These are phyloP conservation scores for Ornithoptera alexandrae DNA, from an alignment of 2,888 invertebrate species.

Conservation along the genomic window DNA sequence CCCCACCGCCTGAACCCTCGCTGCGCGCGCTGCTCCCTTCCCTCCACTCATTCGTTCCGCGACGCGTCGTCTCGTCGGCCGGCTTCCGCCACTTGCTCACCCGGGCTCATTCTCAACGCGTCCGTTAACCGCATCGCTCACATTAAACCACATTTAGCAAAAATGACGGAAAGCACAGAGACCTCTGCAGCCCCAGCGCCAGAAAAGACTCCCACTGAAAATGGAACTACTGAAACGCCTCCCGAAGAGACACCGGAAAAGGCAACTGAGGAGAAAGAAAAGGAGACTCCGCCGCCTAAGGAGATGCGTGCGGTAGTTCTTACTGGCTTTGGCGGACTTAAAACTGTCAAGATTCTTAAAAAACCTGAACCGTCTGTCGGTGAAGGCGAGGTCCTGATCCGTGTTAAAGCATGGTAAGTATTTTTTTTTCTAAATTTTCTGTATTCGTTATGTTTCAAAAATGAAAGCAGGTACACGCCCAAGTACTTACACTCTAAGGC, in stretches of 20 bases:
- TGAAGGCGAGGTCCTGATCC: conserved; percentile 89
- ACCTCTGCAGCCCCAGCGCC: conserved; percentile 76
- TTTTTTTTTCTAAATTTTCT: conserved; percentile 11
- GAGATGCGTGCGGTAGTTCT: conserved; percentile 92
- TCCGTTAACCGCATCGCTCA: conserved; percentile 60
- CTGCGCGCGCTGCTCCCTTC: conserved; percentile 70
- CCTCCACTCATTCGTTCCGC: conserved; percentile 74
- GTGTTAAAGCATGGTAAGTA: conserved; percentile 93
- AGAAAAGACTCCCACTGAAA: conserved; percentile 79
- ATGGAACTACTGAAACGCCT: conserved; percentile 72
- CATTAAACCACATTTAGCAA: conserved; percentile 48
- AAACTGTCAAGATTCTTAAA: conserved; percentile 90
- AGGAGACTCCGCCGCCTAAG: conserved; percentile 82
- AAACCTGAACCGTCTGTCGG: conserved; percentile 86
- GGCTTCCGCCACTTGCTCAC: conserved; percentile 55
- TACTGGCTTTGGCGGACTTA: conserved; percentile 91
- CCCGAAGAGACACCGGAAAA: conserved; percentile 76
- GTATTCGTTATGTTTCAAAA: neutral
- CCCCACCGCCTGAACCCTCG: conserved; percentile 40
- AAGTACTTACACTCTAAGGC: no score
- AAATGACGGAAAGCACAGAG: conserved; percentile 78
- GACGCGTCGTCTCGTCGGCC: conserved; percentile 75
- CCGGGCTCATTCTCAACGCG: conserved; percentile 67
- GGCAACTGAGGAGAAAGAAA: conserved; percentile 77
- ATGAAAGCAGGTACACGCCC: neutral